A percentile compares a stretch with the other conserved stretches of the same genome.
phyloP scores from a whole-genome alignment of 2,888 invertebrate genomes.

The Synanthedon myopaeformis region DNA sequence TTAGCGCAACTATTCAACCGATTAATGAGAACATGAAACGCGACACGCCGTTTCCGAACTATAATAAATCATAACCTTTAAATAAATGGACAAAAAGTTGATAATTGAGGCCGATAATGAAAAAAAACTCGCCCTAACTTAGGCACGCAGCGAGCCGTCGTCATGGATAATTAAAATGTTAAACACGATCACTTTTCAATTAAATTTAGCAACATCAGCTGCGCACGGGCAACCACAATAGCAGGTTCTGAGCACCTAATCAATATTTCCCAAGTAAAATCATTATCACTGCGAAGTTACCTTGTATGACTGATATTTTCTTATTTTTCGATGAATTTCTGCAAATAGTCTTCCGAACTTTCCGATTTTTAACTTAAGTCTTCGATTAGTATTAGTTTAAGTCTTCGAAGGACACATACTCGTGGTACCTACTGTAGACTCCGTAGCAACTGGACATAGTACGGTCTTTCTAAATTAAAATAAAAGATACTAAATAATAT shows the following conservation, averaged over 20 bases:
- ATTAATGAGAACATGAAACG: constrained; percentile 63
- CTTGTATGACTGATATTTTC: no score
- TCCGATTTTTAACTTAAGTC: no score
- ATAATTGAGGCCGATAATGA: constrained; percentile 45
- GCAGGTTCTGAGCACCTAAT: constrained; percentile 9
- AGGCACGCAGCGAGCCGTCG: constrained; percentile 31
- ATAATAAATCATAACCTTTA: constrained; percentile 53
- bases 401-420: no score
- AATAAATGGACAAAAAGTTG: constrained; percentile 45
- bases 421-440: no score
- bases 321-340: no score
- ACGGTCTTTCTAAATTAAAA: no score
- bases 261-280: not conserved
- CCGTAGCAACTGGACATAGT: no score
- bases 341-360: no score
- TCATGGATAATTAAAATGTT: constrained; percentile 58
- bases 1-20: constrained; percentile 63
- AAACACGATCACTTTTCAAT: constrained; percentile 48
- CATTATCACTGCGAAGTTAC: no score
- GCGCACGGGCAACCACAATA: constrained; percentile 5
- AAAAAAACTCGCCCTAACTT: constrained; percentile 41
- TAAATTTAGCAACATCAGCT: constrained; percentile 25
- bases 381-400: no score
- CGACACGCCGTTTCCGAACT: constrained; percentile 45
- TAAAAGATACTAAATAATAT: no score